Evolutionary conservation across 2,888 invertebrate genomes (phyloP).

Genomic region (Parnassius mnemosyne): DNA sequence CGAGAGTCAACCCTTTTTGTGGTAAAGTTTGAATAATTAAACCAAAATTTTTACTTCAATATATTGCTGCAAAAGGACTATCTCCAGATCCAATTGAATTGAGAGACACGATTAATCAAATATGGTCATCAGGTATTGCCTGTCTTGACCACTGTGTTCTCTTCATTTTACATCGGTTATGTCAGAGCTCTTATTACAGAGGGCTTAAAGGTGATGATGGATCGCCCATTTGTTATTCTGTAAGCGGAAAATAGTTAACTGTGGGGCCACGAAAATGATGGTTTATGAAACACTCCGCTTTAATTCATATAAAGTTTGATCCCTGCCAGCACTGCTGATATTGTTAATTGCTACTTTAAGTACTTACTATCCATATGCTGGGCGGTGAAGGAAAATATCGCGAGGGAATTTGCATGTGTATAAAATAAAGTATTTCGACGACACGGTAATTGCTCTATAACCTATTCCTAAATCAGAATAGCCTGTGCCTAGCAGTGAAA

Average conservation of each 20-base stretch:
- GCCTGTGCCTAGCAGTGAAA: no score
- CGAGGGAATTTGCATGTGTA: no score
- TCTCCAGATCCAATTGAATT: conserved; percentile 36
- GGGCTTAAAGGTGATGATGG: conserved; percentile 52
- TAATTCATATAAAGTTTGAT: not conserved
- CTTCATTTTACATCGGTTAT: conserved; percentile 42
- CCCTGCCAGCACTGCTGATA: not conserved
- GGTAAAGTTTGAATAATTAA: conserved; percentile 16
- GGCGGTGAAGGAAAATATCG: not conserved
- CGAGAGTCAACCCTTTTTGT: not conserved
- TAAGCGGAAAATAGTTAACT: conserved; percentile 25
- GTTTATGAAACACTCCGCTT: not conserved
- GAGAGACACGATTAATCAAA: conserved; percentile 51
- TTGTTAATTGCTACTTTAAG: not conserved
- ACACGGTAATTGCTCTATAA: no score
- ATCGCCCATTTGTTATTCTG: conserved; percentile 41
- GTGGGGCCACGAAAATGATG: conserved; percentile 15
- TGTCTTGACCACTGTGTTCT: conserved; percentile 33
- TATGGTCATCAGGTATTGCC: conserved; percentile 45
- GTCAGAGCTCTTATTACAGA: conserved; percentile 54
- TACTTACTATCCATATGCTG: no score
- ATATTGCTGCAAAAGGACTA: conserved; percentile 13
- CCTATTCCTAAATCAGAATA: no score
- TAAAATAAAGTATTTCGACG: no score
- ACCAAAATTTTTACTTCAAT: conserved; percentile 14